Evolutionary conservation across 2,888 invertebrate genomes (phyloP).

Genomic region (Spicauda simplicius): DNA sequence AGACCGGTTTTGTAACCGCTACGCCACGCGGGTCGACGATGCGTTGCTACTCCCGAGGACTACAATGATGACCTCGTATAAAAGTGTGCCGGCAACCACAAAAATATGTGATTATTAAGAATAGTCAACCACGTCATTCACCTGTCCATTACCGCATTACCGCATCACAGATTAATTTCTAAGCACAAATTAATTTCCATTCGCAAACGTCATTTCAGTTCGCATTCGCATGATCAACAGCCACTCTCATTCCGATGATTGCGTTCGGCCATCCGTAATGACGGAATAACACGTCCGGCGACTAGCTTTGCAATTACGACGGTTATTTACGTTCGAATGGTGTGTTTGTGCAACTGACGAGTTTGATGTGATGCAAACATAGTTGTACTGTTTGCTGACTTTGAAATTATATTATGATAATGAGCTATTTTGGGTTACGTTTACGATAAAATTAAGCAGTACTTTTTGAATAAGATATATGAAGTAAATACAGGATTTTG

Average conservation of each 20-base stretch:
- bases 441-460: no score
- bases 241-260: constrained; percentile 27
- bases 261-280: constrained; percentile 30
- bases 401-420: not conserved
- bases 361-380: constrained; percentile 57
- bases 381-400: not conserved
- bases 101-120: no score
- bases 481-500: no score
- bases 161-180: constrained; percentile 11
- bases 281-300: constrained; percentile 44
- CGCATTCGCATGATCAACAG: constrained; percentile 20
- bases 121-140: no score
- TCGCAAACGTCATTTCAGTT: constrained; percentile 26
- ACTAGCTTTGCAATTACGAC: constrained; percentile 43
- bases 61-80: no score
- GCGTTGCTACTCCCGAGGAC: no score
- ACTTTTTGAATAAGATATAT: no score
- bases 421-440: not conserved
- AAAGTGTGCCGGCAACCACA: no score
- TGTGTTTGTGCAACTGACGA: constrained; percentile 61
- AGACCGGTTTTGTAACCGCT: no score
- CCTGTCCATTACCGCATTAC: not conserved
- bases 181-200: constrained; percentile 27
- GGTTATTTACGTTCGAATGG: constrained; percentile 39
- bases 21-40: no score